These are phyloP conservation scores for Steinernema carpocapsae DNA, from an alignment of 2,888 invertebrate species.

Conservation along the genomic window DNA sequence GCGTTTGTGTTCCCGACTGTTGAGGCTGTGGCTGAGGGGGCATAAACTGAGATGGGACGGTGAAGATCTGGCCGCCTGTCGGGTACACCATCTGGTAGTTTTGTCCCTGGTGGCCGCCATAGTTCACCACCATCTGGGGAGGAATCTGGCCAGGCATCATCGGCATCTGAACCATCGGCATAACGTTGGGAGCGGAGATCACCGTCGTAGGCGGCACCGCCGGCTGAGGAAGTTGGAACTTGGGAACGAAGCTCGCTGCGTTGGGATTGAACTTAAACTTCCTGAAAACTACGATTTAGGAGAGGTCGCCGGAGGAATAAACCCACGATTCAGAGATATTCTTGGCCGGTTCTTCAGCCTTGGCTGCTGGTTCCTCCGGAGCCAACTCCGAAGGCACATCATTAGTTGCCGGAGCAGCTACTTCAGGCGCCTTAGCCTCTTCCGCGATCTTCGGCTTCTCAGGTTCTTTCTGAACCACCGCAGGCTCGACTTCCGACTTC, in stretches of 20 bases:
- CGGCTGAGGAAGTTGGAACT: neutral
- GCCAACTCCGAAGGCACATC: neutral
- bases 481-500: neutral
- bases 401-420: neutral
- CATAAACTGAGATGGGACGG: neutral
- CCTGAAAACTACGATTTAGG: neutral
- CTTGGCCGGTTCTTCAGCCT: neutral
- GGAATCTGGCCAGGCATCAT: neutral
- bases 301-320: neutral
- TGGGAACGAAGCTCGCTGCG: conserved; percentile 4
- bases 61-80: neutral
- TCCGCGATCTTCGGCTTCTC: neutral
- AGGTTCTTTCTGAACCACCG: neutral
- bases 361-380: neutral
- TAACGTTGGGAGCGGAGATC: neutral
- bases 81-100: neutral
- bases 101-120: too few relatives aligned
- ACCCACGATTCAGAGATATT: neutral
- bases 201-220: neutral
- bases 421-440: neutral
- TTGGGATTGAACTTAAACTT: conserved; percentile 27
- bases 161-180: neutral
- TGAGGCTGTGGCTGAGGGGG: conserved; percentile 10
- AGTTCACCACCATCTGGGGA: too few relatives aligned
- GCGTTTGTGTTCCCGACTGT: conserved; percentile 15